A percentile compares a stretch with the other conserved stretches of the same genome.
Conservation (phyloP, 2,888 invertebrate species). For the Diaperis boleti region DNA sequence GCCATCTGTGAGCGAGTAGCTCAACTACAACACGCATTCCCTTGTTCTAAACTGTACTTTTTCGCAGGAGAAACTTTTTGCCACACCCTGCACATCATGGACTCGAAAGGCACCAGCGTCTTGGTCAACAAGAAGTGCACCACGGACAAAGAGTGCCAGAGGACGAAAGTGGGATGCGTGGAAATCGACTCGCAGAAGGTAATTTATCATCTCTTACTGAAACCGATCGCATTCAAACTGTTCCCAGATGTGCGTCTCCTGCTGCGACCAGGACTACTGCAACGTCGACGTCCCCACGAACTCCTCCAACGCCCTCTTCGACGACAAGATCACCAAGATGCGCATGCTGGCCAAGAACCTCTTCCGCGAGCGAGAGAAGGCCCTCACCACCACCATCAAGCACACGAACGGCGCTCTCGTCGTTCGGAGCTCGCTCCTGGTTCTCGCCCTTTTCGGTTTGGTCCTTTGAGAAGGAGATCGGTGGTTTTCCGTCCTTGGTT, state of each 20-base stretch:
- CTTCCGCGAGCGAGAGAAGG: constrained; percentile 64
- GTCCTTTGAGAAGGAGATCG: not conserved
- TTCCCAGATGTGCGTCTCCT: constrained; percentile 72
- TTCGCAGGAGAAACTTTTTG: constrained; percentile 71
- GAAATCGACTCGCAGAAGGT: constrained; percentile 74
- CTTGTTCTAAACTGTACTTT: constrained; percentile 43
- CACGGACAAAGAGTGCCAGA: constrained; percentile 71
- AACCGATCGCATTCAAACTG: no score
- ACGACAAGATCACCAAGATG: constrained; percentile 66
- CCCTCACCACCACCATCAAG: constrained; percentile 64
- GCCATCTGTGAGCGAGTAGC: no score
- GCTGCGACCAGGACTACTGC: constrained; percentile 75
- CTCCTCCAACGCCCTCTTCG: constrained; percentile 70
- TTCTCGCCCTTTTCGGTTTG: constrained; percentile 11
- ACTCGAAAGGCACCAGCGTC: constrained; percentile 73
- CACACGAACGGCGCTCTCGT: constrained; percentile 53
- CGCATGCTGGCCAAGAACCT: constrained; percentile 64
- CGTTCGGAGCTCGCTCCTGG: constrained; percentile 58
- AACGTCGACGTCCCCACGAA: constrained; percentile 73
- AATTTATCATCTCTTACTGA: constrained; percentile 43
- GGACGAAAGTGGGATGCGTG: constrained; percentile 72
- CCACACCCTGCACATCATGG: constrained; percentile 74
- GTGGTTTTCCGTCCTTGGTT: constrained; percentile 17
- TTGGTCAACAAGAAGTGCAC: constrained; percentile 76
- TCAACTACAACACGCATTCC: no score